Evolutionary conservation across 2,113 vertebrate species (phyloP).

Genomic region (Etheostoma spectabile): DNA sequence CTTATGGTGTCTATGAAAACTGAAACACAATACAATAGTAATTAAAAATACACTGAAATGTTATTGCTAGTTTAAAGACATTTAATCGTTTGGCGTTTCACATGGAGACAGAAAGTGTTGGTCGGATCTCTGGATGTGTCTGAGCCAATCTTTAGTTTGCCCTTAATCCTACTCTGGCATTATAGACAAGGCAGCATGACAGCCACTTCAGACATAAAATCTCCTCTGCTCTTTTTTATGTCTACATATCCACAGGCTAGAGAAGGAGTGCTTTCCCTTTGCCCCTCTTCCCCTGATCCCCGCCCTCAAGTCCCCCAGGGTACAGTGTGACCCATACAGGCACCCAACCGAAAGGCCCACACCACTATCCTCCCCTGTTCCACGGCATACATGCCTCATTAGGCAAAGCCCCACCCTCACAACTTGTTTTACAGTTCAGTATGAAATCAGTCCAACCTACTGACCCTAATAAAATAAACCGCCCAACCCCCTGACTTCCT

Average conservation of each 20-base stretch:
- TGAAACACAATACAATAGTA: not conserved
- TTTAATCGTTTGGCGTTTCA: not conserved
- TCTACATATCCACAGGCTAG: conserved; percentile 52
- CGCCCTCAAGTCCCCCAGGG: conserved; percentile 59
- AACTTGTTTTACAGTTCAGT: conserved; percentile 46
- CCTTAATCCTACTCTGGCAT: conserved; percentile 56
- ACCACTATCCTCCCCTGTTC: conserved; percentile 23
- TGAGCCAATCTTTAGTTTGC: conserved; percentile 33
- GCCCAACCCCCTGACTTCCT: conserved; percentile 36
- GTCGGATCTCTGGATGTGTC: conserved; percentile 2
- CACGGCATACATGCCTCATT: conserved; percentile 66
- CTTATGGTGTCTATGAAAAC: not conserved
- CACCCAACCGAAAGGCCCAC: conserved; percentile 70
- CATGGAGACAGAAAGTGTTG: conserved; percentile 3
- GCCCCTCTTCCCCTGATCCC: conserved; percentile 24
- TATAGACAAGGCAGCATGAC: conserved; percentile 33
- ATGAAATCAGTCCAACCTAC: conserved; percentile 46
- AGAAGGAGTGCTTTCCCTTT: conserved; percentile 46
- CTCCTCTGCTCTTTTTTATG: conserved; percentile 46
- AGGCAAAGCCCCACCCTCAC: conserved; percentile 25
- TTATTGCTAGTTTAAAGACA: too few relatives aligned
- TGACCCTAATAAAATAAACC: conserved; percentile 49
- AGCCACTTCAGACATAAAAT: conserved; percentile 38
- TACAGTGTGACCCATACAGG: conserved; percentile 72
- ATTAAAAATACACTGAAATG: not conserved